Evolutionary conservation across 2,113 vertebrate genomes (phyloP).

Genomic region (Saccopteryx bilineata): DNA sequence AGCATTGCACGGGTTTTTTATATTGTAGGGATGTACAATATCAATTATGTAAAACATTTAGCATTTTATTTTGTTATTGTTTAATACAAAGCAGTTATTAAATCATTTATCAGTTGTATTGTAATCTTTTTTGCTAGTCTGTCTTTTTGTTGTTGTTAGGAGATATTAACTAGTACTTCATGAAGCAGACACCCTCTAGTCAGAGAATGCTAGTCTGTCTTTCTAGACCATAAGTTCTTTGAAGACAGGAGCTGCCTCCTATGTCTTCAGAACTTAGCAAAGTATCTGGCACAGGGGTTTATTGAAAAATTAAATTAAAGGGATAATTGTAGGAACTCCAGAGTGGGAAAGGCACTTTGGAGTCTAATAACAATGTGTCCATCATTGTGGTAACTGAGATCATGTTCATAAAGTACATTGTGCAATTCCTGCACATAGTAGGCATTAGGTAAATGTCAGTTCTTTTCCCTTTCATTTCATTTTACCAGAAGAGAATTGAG

Average conservation of each 20-base stretch:
- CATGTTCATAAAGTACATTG: not conserved
- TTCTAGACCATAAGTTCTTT: not conserved
- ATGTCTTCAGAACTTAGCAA: not conserved
- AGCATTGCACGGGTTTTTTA: not conserved
- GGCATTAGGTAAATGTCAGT: not conserved
- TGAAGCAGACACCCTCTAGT: not conserved
- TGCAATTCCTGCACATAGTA: not conserved
- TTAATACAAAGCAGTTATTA: not conserved
- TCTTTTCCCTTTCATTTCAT: not conserved
- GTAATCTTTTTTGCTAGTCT: not conserved
- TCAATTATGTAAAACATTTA: not conserved
- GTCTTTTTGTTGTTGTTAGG: not conserved
- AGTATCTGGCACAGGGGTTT: not conserved
- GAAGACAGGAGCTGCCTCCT: not conserved
- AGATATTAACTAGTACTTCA: not conserved
- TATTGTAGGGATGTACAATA: not conserved
- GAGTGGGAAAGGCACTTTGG: not conserved
- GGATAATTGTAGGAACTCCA: not conserved
- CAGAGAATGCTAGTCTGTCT: not conserved
- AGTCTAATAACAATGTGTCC: not conserved
- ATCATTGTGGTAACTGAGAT: not conserved
- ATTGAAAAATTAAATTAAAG: not conserved
- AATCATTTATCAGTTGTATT: not conserved
- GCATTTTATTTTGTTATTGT: not conserved
- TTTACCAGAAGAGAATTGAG: slow-evolving; percentile 4